phyloP scores from a whole-genome alignment of 35 echinoderm and acorn worm species.

The Nesometra sesokonis region DNA sequence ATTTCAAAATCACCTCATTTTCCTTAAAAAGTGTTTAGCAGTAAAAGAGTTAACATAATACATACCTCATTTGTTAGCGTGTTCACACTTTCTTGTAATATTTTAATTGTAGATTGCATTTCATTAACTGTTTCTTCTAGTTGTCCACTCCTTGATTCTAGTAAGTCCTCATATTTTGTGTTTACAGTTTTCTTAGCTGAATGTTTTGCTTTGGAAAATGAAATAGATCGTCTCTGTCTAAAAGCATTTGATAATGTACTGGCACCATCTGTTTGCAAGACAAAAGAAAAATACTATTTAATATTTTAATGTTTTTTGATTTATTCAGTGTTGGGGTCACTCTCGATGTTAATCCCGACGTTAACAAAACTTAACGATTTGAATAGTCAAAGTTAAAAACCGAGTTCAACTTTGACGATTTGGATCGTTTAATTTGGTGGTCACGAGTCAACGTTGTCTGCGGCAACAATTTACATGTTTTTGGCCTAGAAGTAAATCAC shows the following conservation, averaged over 20 bases:
- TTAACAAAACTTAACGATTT: too few relatives aligned
- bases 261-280: background rate
- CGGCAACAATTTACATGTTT: too few relatives aligned
- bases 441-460: too few relatives aligned
- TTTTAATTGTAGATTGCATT: background rate
- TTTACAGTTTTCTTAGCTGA: background rate
- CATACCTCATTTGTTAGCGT: background rate
- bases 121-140: background rate
- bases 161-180: background rate
- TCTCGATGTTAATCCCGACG: too few relatives aligned
- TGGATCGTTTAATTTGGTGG: too few relatives aligned
- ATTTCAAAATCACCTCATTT: too few relatives aligned
- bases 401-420: too few relatives aligned
- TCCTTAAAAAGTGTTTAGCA: too few relatives aligned
- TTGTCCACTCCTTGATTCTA: background rate
- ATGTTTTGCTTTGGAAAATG: background rate
- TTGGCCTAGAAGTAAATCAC: too few relatives aligned
- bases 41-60: background rate
- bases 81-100: background rate
- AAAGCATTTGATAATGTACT: background rate
- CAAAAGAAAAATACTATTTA: background rate
- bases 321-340: too few relatives aligned
- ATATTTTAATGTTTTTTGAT: background rate
- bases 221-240: background rate
- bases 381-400: too few relatives aligned